phyloP scores from a whole-genome alignment of 1,140 invertebrate species.

The Drosophila kanapiae region DNA sequence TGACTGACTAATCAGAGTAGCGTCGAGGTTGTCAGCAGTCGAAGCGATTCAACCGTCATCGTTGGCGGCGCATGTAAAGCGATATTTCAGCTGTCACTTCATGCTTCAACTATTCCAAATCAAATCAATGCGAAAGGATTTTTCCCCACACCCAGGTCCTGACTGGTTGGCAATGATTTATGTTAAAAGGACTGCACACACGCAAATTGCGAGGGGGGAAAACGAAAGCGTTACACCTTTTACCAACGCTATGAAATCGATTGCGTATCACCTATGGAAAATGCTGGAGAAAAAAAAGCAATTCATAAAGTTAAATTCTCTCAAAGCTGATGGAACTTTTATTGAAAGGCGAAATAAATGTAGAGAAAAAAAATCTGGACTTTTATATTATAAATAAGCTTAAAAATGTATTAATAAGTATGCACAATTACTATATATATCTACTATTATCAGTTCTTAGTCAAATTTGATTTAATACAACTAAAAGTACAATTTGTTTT shows the following conservation, averaged over 20 bases:
- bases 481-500: not conserved
- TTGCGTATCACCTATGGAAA: conserved; percentile 36
- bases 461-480: too few species aligned
- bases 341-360: not conserved
- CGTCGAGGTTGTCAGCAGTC: conserved; percentile 53
- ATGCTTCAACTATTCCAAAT: conserved; percentile 81
- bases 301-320: conserved; percentile 17
- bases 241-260: conserved; percentile 48
- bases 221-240: conserved; percentile 37
- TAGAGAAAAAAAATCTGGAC: not conserved
- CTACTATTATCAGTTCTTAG: too few species aligned
- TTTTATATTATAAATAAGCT: not conserved
- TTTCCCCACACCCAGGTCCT: conserved; percentile 19
- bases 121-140: conserved; percentile 77
- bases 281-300: conserved; percentile 15
- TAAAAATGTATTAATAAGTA: not conserved
- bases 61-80: conserved; percentile 71
- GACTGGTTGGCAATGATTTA: conserved; percentile 68
- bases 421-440: not conserved
- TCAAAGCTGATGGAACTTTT: conserved; percentile 4
- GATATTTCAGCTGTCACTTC: conserved; percentile 82
- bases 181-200: conserved; percentile 71
- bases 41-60: conserved; percentile 42
- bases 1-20: conserved; percentile 74
- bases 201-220: not conserved